Base-by-base conservation (phyloP, 2,888 invertebrate genomes). In the Synanthedon vespiformis region DNA sequence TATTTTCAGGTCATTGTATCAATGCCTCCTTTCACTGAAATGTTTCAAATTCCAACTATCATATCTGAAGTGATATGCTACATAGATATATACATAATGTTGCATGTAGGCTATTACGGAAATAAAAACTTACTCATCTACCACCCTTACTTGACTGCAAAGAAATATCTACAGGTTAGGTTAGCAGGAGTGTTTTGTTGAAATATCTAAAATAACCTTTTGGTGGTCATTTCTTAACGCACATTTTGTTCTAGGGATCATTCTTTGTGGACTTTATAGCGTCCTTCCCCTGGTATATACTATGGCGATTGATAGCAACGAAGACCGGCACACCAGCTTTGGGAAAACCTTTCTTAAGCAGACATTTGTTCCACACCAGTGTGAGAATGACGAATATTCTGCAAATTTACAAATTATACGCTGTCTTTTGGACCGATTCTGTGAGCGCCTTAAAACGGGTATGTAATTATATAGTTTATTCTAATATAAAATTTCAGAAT, bases 91-190 rank as follows among this genome's bases (percentile, higher is more conserved):
- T 89, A 88, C 58, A 56, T 89, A 51, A 87, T 84, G 83, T 67
- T 89, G 1, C 87, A 89, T 56, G 86, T 89, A 3, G 87, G 88
- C 10, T 89, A 76, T 60, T 89, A 89, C 54, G 88, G 88, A 1
- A 55, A 71, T 0, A 79, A 84, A 60, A 84, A 88, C 57, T 87
- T 88, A 57, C 65, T 89, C 10, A 82, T 89, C 53, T 85, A 84
- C 57, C 89, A 89, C 67, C 89, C 89, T 8, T 85, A 86, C 60
- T 70, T 84, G 64, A 89, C 89, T 5, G 88, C 89, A 1, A 75
- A 63, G 55, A 74, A 88, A 59, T 89, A 88, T 67, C 57, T 89
- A 10, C 76, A 61, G 62, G 86, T 83, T 55, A 65, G 67, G n/a
- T n/a, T n/a, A n/a, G n/a, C n/a, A n/a, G n/a, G n/a, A n/a, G n/a